Conservation (phyloP, 64 coral and sea anemone genomes). For the Stylophora pistillata region DNA sequence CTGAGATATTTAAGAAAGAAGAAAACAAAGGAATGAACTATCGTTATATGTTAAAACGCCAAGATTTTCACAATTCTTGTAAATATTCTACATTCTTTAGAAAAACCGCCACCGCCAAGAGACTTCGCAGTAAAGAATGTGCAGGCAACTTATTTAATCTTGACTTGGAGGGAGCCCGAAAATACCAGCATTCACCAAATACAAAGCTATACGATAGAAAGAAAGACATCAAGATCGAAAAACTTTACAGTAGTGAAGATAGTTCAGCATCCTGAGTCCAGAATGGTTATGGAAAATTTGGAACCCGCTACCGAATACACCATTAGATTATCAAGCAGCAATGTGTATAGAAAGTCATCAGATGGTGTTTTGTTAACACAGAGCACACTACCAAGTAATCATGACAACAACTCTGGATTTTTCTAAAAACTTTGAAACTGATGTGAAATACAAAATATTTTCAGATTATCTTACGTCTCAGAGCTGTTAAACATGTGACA, state of each 20-base stretch:
- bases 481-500: too few relatives aligned
- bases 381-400: neutral
- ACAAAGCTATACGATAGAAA: slow-evolving; percentile 1
- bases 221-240: neutral
- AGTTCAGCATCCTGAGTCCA: neutral
- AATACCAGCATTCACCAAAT: neutral
- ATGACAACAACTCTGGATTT: too few relatives aligned
- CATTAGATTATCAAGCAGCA: slow-evolving; percentile 3
- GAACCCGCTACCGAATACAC: slow-evolving; percentile 23
- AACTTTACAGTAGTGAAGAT: neutral
- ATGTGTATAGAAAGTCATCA: slow-evolving; percentile 8
- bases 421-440: too few relatives aligned
- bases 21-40: too few relatives aligned
- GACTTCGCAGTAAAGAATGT: neutral
- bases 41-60: too few relatives aligned
- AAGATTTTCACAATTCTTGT: neutral
- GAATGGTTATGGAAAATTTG: slow-evolving; percentile 5
- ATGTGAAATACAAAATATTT: too few relatives aligned
- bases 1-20: too few relatives aligned
- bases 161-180: neutral
- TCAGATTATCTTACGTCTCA: too few relatives aligned
- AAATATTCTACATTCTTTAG: neutral
- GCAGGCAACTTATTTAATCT: neutral
- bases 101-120: slow-evolving; percentile 5
- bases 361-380: neutral